Evolutionary conservation across 2,888 invertebrate genomes (phyloP).

Genomic region (Lamellibrachia satsuma): DNA sequence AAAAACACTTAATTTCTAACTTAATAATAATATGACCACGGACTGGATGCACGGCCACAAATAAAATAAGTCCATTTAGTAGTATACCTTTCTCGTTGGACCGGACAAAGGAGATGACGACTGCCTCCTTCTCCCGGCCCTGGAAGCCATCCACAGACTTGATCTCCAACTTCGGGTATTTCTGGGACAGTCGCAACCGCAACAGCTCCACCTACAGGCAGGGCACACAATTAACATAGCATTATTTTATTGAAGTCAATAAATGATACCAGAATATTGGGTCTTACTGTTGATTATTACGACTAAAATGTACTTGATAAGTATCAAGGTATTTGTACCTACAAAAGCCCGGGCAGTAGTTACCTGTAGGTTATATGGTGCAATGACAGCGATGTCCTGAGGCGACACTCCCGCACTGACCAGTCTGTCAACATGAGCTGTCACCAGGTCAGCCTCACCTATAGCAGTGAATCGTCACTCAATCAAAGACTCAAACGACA

Average conservation of each 20-base stretch:
- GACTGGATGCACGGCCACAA: neutral
- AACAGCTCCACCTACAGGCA: conserved; percentile 67
- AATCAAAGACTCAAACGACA: neutral
- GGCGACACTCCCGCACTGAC: conserved; percentile 66
- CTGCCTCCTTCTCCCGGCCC: conserved; percentile 72
- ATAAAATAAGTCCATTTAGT: neutral
- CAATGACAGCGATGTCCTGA: conserved; percentile 69
- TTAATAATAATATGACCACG: too few relatives aligned
- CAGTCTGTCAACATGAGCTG: conserved; percentile 66
- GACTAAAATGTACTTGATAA: neutral
- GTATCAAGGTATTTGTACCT: too few relatives aligned
- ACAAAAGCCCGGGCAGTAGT: neutral
- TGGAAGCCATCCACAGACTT: conserved; percentile 73
- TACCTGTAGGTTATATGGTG: conserved; percentile 71
- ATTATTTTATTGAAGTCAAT: too few relatives aligned
- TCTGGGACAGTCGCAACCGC: conserved; percentile 58
- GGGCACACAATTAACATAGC: neutral
- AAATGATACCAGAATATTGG: too few relatives aligned
- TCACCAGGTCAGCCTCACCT: conserved; percentile 70
- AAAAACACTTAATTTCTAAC: too few relatives aligned
- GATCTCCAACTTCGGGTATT: conserved; percentile 66
- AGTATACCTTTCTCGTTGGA: conserved; percentile 67
- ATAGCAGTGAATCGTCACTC: neutral
- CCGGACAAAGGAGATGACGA: conserved; percentile 71
- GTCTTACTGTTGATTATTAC: neutral